Conservation (phyloP, 2,888 invertebrate species). For the Polyommatus iphigenia region DNA sequence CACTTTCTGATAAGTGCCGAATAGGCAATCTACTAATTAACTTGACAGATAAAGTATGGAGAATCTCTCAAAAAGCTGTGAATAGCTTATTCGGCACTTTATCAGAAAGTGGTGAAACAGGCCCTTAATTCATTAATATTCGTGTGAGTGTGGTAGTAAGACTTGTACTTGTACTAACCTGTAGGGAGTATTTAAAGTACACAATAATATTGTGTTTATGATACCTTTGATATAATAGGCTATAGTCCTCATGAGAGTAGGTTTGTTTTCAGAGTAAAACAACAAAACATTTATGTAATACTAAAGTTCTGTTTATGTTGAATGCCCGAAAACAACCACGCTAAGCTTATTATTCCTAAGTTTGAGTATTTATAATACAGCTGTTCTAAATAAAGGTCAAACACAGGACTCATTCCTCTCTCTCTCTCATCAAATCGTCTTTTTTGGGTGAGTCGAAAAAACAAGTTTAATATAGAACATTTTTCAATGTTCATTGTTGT, state of each 20-base stretch:
- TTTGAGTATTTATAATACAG: not conserved
- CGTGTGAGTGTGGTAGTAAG: not conserved
- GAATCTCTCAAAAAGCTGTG: too few relatives aligned
- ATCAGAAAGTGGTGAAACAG: too few relatives aligned
- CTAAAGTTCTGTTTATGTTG: slow-evolving; percentile 19
- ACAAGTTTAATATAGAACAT: too few relatives aligned
- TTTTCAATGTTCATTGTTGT: too few relatives aligned
- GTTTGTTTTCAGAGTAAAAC: slow-evolving; percentile 8
- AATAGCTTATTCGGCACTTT: too few relatives aligned
- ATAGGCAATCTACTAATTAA: too few relatives aligned
- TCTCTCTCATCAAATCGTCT: too few relatives aligned
- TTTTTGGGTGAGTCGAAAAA: too few relatives aligned
- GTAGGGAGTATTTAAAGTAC: not conserved
- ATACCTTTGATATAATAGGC: not conserved
- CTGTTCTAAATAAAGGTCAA: not conserved
- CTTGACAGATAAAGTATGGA: too few relatives aligned
- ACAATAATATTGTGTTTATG: not conserved
- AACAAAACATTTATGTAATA: slow-evolving; percentile 11
- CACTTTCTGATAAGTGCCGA: too few relatives aligned
- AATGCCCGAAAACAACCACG: slow-evolving; percentile 12
- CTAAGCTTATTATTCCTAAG: not conserved
- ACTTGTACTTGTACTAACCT: not conserved
- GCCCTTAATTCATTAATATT: too few relatives aligned
- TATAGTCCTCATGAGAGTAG: not conserved
- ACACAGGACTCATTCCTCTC: not conserved